Base-by-base conservation (phyloP, 2,888 invertebrate species). In the Mythimna loreyi region DNA sequence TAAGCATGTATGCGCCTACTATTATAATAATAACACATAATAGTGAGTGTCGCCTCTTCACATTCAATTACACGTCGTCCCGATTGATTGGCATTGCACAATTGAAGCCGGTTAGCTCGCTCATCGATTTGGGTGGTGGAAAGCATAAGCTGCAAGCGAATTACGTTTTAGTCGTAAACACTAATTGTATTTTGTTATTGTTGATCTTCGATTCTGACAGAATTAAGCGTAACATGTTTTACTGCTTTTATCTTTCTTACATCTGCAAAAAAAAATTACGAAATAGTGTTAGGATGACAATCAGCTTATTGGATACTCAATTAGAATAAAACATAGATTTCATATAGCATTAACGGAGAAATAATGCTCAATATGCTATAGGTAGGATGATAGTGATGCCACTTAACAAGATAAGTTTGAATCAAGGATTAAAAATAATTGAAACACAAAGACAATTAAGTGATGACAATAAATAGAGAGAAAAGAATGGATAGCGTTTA, bases 11-110 rank as follows among this genome's bases (percentile, higher is more conserved):
- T 36, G 52, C n/a, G n/a, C 11, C 19, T 45, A 52, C 21, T 69
- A 69, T 77, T 69, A 63, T 70, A 63, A 77, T 66, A 81, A 66
- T 60, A 81, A 36, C 36, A 60, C 50, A 58, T 76, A 58, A 78
- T 67, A 63, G 81, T 75, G 67, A 67, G 49, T 69, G 81, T 79
- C 81, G 70, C 69, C 71, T 85, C 84, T 84, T 85, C 82, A 83
- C 87, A 87, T 87, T 89, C 86, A 87, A 86, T 90, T 87, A 88
- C 81, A 69, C 75, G 70, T 68, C 65, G 76, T 69, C 79, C 84
- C 72, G 80, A 90, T 90, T 89, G 90, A 90, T 89, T 87, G 87
- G 81, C 87, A 89, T 92, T 92, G 89, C 90, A 91, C 92, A 92
- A 93, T 91, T 92, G 84, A 79, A 73, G 70, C 66, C 76, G 75